phyloP scores from a whole-genome alignment of 2,113 vertebrate species.

The Ptychochromis oligacanthus region DNA sequence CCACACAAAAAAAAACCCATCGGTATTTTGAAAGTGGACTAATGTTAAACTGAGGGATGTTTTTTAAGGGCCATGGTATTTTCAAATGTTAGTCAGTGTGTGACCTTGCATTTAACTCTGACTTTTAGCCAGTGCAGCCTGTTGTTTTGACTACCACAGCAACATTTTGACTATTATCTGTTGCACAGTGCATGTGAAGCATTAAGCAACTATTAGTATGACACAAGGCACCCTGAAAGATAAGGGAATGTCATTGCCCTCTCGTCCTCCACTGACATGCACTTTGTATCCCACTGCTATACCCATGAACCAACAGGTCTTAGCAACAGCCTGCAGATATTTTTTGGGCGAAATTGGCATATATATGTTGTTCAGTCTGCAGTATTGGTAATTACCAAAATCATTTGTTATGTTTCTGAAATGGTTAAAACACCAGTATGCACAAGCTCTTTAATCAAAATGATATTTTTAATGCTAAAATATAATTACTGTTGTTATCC shows the following conservation, averaged over 20 bases:
- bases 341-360: background rate
- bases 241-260: background rate
- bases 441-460: too few species aligned
- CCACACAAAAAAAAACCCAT: background rate
- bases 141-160: conserved; percentile 14
- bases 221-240: background rate
- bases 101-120: conserved; percentile 18
- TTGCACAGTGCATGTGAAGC: background rate
- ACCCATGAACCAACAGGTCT: background rate
- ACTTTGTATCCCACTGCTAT: background rate
- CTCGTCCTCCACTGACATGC: background rate
- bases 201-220: background rate
- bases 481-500: too few species aligned
- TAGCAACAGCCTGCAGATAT: background rate
- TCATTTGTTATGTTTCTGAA: too few species aligned
- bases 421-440: too few species aligned
- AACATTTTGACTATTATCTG: conserved; percentile 10
- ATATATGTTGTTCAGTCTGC: background rate
- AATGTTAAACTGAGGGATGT: conserved; percentile 15
- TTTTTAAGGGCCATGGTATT: conserved; percentile 12
- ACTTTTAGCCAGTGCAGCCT: background rate
- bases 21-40: background rate
- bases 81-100: conserved; percentile 12
- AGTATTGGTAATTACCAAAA: too few species aligned
- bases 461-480: too few species aligned